phyloP scores from a whole-genome alignment of 2,113 vertebrate genomes.

The Hemichromis elongatus region DNA sequence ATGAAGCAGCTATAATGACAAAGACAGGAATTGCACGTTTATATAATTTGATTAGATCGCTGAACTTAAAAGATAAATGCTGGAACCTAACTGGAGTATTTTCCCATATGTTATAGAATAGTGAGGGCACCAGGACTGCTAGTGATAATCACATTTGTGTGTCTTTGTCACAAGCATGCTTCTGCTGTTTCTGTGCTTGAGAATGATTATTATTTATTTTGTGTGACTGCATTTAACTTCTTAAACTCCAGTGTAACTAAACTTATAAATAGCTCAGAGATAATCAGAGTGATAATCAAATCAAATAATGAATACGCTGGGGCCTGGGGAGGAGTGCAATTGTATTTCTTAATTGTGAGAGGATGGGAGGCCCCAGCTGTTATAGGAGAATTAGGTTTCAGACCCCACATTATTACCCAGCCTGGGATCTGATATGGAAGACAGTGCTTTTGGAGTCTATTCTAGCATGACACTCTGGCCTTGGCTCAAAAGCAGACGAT shows the following conservation, averaged over 20 bases:
- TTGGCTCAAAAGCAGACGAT: slow-evolving; percentile 12
- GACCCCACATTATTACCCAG: slow-evolving; percentile 30
- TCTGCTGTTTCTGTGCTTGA: neutral
- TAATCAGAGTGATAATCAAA: slow-evolving; percentile 9
- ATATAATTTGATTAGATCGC: slow-evolving; percentile 45
- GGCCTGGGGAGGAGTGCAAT: neutral
- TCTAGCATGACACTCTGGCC: slow-evolving; percentile 44
- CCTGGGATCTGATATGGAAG: slow-evolving; percentile 49
- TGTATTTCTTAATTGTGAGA: slow-evolving; percentile 30
- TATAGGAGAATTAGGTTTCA: slow-evolving; percentile 59
- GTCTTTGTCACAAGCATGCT: neutral
- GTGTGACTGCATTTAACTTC: neutral
- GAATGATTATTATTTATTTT: neutral
- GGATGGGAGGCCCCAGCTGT: slow-evolving; percentile 51
- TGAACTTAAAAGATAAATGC: slow-evolving; percentile 42
- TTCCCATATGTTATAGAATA: neutral
- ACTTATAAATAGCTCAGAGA: neutral
- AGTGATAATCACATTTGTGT: slow-evolving; percentile 12
- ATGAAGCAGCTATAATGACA: slow-evolving; percentile 33
- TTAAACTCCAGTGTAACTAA: neutral
- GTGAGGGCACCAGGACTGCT: neutral
- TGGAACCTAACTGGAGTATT: neutral
- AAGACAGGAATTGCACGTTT: slow-evolving; percentile 32
- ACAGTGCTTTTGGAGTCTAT: slow-evolving; percentile 25
- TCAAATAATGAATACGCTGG: neutral